phyloP scores from a whole-genome alignment of 37 sponge, comb jelly and placozoan species.

The Spongilla lacustris region DNA sequence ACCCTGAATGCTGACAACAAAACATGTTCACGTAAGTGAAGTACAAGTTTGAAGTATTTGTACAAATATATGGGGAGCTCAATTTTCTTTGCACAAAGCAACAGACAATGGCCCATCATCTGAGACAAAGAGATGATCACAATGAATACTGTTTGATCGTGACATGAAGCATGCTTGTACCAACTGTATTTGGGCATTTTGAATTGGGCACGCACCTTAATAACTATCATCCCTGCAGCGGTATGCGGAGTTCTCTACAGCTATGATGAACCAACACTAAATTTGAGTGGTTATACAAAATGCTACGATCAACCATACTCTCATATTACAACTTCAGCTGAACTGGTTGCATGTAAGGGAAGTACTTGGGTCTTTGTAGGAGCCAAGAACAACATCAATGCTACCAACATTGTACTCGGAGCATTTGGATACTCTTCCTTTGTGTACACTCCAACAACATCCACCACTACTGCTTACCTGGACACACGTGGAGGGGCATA shows the following conservation, averaged over 20 bases:
- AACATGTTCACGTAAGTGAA: background rate
- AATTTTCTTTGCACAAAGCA: too few relatives aligned
- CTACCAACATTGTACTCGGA: background rate
- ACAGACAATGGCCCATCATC: too few relatives aligned
- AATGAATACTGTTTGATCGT: too few relatives aligned
- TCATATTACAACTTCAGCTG: background rate
- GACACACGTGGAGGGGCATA: background rate
- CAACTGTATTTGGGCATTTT: too few relatives aligned
- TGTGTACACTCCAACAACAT: background rate
- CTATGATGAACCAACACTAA: too few relatives aligned
- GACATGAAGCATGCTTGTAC: too few relatives aligned
- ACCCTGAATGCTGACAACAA: background rate
- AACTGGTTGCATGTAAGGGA: background rate
- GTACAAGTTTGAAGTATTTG: too few relatives aligned
- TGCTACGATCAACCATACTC: background rate
- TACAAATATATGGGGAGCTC: too few relatives aligned
- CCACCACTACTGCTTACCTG: background rate
- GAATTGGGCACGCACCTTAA: too few relatives aligned
- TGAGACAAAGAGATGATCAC: too few relatives aligned
- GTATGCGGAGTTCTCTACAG: too few relatives aligned
- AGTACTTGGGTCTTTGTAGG: background rate
- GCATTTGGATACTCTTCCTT: background rate
- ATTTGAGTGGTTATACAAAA: background rate
- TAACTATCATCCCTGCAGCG: background rate
- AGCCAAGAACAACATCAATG: background rate